A percentile compares a stretch with the other conserved stretches of the same genome.
Evolutionary conservation across 2,888 invertebrate genomes (phyloP).

Genomic region (Philaethria dido): DNA sequence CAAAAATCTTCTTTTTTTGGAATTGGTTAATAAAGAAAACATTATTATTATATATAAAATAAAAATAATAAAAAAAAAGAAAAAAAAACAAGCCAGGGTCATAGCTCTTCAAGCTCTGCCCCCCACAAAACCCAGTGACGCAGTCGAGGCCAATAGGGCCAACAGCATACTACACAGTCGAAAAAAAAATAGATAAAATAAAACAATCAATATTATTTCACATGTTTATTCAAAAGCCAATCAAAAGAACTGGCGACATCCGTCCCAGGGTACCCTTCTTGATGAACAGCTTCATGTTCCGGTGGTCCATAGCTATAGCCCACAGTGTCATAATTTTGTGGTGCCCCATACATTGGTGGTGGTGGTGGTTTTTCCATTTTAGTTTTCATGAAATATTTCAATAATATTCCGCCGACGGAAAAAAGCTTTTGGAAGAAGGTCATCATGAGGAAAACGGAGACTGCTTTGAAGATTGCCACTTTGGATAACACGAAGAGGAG

Average conservation of each 20-base stretch:
- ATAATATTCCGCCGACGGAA: slow-evolving; percentile 62
- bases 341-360: slow-evolving; percentile 58
- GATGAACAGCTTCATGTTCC: slow-evolving; percentile 51
- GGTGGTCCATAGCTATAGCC: slow-evolving; percentile 75
- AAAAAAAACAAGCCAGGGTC: no score
- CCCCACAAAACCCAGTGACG: no score
- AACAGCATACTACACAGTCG: no score
- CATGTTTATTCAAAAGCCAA: slow-evolving; percentile 65
- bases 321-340: slow-evolving; percentile 67
- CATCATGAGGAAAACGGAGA: slow-evolving; percentile 66
- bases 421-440: slow-evolving; percentile 75
- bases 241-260: slow-evolving; percentile 61
- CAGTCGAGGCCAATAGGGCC: no score
- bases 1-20: no score
- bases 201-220: slow-evolving; percentile 35
- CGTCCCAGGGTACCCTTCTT: slow-evolving; percentile 55
- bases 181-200: slow-evolving; percentile 6
- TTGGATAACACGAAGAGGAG: slow-evolving; percentile 67
- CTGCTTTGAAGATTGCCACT: slow-evolving; percentile 67
- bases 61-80: no score
- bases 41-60: no score
- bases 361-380: slow-evolving; percentile 51
- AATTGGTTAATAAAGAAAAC: no score
- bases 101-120: no score
- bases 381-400: slow-evolving; percentile 68